Conservation (phyloP, 2,113 vertebrate genomes). For the Cynopterus brachyotis region DNA sequence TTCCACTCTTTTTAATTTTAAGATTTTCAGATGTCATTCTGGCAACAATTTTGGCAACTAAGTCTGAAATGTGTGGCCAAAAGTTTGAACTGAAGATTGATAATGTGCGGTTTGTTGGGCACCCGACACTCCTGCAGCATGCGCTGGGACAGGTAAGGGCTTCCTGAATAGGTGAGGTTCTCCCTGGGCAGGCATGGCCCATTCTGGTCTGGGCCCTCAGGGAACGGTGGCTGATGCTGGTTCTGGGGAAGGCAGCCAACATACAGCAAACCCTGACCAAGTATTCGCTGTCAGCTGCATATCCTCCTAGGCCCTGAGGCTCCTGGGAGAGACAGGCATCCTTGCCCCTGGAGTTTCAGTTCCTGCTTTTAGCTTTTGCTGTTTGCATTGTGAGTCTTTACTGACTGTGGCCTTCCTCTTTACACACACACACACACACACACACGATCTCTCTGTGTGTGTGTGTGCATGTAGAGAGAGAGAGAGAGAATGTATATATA, state of each 20-base stretch:
- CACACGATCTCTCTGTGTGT: too few species aligned
- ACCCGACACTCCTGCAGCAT: conserved; percentile 95
- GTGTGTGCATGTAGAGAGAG: too few species aligned
- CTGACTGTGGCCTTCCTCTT: background rate
- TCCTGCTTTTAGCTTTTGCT: background rate
- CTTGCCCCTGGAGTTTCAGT: background rate
- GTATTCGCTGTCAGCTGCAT: background rate
- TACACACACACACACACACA: background rate
- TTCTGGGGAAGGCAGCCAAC: background rate
- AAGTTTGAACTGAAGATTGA: conserved; percentile 99
- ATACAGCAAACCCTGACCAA: background rate
- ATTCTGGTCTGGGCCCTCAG: background rate
- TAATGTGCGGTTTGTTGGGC: conserved; percentile 97
- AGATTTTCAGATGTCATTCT: conserved; percentile 99
- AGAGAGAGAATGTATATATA: too few species aligned
- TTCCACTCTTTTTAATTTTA: conserved; percentile 73
- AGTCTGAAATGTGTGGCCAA: conserved; percentile 98
- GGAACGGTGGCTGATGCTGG: background rate
- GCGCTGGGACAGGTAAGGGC: conserved; percentile 86
- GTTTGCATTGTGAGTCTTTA: background rate
- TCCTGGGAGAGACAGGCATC: background rate
- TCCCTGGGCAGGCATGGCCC: background rate
- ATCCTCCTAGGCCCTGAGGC: background rate
- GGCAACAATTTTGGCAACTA: conserved; percentile 97
- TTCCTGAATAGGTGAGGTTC: background rate